Base-by-base conservation (phyloP, 2,797 vertebrate genomes). In the Zenarchopterus dispar region DNA sequence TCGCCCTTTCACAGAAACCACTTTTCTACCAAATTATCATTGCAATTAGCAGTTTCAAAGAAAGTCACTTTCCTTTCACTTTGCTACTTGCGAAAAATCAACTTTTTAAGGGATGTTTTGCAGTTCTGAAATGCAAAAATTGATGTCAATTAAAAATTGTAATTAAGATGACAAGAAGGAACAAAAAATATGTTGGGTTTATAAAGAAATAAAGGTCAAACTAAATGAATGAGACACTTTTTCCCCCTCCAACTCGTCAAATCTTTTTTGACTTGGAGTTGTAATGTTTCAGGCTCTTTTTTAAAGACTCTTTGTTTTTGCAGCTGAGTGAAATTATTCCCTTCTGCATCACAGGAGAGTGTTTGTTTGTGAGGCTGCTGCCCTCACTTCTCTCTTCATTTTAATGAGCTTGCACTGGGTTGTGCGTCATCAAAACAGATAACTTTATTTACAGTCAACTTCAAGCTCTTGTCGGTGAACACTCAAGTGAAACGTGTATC, bases 371-470 rank as follows among this genome's bases (percentile, higher is more conserved):
- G 75, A 83, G 75, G 70, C 68, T 74, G 62, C 78, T 62, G 77
- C 74, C 77, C 75, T 80, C 70, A 75, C 56, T 73, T 83, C 49
- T 59, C 65, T 70, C 82, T 82, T 52, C 70, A 80, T 81, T 77
- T 84, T 78, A 88, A 56, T 81, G 68, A 76, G 67, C 67, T 70
- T 31, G 56, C 68, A 59, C 64, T 51, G 73, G 54, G 41, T 65
- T 24, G 77, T 88, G 88, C 76, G 80, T 90, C 88, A 91, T 87
- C 84, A 83, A 70, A 89, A 78, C 80, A 89, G 59, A 81, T 79
- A 63, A 43, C 58, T 18, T 45, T 85, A 73, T 86, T 89, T 87
- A 87, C 85, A 79, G 89, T 89, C 83, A 90, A 89, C 84, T 44
- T 42, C 49, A 6, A 41, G 55, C 71, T 68, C 70, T 62, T 46